Percentiles rank a stretch among this genome's conserved stretches.
Evolutionary conservation across 2,113 vertebrate species (phyloP).

Genomic region (Lepisosteus osseus): DNA sequence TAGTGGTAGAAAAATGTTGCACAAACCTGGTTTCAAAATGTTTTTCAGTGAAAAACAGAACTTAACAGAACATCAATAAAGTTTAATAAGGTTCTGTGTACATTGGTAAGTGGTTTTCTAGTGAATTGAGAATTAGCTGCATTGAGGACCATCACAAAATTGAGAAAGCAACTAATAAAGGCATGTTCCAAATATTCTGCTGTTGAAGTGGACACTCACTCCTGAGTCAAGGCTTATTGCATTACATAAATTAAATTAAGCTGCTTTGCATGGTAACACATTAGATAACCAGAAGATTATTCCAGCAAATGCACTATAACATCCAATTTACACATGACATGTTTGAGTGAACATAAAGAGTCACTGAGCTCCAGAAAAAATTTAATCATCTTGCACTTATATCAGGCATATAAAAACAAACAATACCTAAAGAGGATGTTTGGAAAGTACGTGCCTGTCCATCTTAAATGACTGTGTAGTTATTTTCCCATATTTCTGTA

Average conservation of each 20-base stretch:
- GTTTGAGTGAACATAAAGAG: background rate
- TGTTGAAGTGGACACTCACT: background rate
- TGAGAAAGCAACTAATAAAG: background rate
- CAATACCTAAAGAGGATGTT: background rate
- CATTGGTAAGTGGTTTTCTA: slow-evolving; percentile 3
- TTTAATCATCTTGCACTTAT: background rate
- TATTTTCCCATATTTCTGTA: no score
- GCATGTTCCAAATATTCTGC: background rate
- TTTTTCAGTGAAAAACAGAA: slow-evolving; percentile 24
- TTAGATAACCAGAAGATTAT: slow-evolving; percentile 3
- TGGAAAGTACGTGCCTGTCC: no score
- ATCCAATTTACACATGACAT: background rate
- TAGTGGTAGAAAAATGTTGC: no score
- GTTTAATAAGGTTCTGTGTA: background rate
- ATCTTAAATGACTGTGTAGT: no score
- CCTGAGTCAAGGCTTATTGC: slow-evolving; percentile 6
- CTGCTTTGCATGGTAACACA: slow-evolving; percentile 6
- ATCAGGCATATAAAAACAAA: background rate
- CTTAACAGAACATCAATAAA: slow-evolving; percentile 18
- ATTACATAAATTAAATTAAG: slow-evolving; percentile 19
- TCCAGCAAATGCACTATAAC: background rate
- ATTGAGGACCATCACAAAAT: background rate
- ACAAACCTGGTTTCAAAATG: no score
- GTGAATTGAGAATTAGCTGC: background rate
- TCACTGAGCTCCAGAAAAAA: background rate